A percentile compares a stretch with the other conserved stretches of the same genome.
Evolutionary conservation across 1,140 invertebrate genomes (phyloP).

Genomic region (Charaxes varanes): DNA sequence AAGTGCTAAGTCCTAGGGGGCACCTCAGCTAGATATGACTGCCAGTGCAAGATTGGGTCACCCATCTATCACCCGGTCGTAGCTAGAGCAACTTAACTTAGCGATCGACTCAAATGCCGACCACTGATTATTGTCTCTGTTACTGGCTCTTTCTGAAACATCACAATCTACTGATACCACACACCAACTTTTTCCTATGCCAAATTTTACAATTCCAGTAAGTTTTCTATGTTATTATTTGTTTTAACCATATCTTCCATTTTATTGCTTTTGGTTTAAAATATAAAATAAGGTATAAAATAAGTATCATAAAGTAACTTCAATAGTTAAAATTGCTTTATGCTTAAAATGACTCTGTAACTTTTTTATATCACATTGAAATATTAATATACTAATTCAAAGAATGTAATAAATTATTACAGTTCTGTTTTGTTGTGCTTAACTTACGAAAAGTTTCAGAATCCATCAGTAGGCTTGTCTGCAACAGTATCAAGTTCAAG

Average conservation of each 20-base stretch:
- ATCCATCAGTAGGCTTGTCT: constrained; percentile 32
- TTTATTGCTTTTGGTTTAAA: not conserved
- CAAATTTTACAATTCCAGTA: constrained; percentile 37
- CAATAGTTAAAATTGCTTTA: too few species aligned
- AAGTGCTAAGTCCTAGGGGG: too few species aligned
- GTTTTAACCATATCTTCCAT: not conserved
- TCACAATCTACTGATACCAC: constrained; percentile 42
- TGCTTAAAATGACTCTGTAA: too few species aligned
- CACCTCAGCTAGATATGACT: too few species aligned
- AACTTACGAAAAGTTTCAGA: constrained; percentile 23
- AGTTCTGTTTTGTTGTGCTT: not conserved
- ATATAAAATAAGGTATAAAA: not conserved
- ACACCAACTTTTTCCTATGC: constrained; percentile 53
- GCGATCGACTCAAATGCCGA: too few species aligned
- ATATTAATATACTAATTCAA: not conserved
- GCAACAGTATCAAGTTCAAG: constrained; percentile 40
- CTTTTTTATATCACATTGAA: not conserved
- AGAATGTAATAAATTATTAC: not conserved
- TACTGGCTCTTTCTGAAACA: constrained; percentile 48
- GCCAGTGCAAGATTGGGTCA: too few species aligned
- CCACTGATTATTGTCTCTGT: constrained; percentile 43
- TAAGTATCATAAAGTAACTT: too few species aligned
- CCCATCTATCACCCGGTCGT: too few species aligned
- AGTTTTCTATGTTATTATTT: constrained; percentile 28
- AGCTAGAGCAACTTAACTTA: too few species aligned